Base-by-base conservation (phyloP, 1,140 invertebrate genomes). In the Sitobion miscanthi region DNA sequence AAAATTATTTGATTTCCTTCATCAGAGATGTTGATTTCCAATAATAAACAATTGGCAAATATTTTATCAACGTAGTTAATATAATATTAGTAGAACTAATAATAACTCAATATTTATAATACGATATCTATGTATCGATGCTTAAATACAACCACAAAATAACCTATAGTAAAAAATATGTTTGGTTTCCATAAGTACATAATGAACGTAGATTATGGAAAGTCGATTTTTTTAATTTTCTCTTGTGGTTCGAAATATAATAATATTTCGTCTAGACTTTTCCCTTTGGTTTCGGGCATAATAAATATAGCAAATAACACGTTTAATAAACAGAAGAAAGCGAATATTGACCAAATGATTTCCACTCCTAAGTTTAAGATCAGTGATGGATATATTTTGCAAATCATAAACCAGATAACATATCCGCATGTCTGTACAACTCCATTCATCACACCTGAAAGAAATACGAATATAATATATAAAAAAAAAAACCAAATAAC, bases 241-340 rank as follows among this genome's bases (percentile, higher is more conserved):
- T 38, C 25, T 23, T 82, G 7, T 35, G 82, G 20, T 52, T 85
- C 69, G 21, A 93, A 57, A 20, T 52, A 54, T 3, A 4, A 35
- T 6, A 85, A 54, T 8, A 92, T 30, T 93, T 93, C 82, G 8
- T 86, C 91, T 20, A 93, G 23, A 30, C 82, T n/a, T 93, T 93
- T 93, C 7, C 82, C 82, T 2, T 93, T n/a, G 7, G 91, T 93
- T 54, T 93, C 91, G 11, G 91, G 91, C 38, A 93, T 42, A 11
- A 93, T 38, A 57, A 57, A 93, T 52, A 85, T 45, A 3, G 45
- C 82, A 7, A 38, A 57, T 5, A 93, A 9, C 1, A 83, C 35
- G 21, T 21, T 93, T 30, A 93, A 20, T 14, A 93, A 4, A 45
- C 91, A 93, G 20, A 93, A 82, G 3, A 38, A 38, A 57, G 82